Conservation (phyloP, 1,140 invertebrate genomes). For the Drosophila nigrodunni region DNA sequence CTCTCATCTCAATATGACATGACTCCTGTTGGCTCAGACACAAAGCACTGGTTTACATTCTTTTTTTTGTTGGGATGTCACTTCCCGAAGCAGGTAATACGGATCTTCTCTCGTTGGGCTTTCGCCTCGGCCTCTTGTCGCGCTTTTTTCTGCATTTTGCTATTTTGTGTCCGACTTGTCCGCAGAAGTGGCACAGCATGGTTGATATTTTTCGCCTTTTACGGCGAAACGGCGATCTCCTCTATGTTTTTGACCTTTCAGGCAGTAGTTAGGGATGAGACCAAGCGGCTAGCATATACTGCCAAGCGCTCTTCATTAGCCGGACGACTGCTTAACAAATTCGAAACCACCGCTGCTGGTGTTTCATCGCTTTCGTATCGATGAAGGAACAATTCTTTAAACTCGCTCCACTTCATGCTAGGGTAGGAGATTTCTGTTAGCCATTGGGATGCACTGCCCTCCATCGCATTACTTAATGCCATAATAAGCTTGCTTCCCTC, state of each 20-base stretch:
- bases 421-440: conserved; percentile 27
- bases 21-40: conserved; percentile 17
- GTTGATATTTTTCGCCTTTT: conserved; percentile 26
- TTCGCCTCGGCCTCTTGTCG: conserved; percentile 22
- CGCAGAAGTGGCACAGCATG: conserved; percentile 31
- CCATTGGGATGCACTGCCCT: conserved; percentile 36
- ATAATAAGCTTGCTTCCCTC: background rate
- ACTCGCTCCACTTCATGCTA: conserved; percentile 19
- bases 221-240: background rate
- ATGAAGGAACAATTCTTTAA: conserved; percentile 5
- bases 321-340: background rate
- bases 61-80: background rate
- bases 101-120: no score
- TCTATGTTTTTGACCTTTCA: background rate
- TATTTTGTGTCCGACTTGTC: conserved; percentile 29
- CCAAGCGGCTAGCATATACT: background rate
- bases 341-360: background rate
- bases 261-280: background rate
- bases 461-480: conserved; percentile 23
- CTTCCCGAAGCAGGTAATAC: no score
- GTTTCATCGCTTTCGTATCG: conserved; percentile 6
- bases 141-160: conserved; percentile 23
- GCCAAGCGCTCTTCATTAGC: background rate
- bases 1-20: conserved; percentile 20
- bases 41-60: background rate